These are phyloP conservation scores for Hybognathus amarus DNA, from an alignment of 2,797 vertebrate genomes.

Conservation along the genomic window DNA sequence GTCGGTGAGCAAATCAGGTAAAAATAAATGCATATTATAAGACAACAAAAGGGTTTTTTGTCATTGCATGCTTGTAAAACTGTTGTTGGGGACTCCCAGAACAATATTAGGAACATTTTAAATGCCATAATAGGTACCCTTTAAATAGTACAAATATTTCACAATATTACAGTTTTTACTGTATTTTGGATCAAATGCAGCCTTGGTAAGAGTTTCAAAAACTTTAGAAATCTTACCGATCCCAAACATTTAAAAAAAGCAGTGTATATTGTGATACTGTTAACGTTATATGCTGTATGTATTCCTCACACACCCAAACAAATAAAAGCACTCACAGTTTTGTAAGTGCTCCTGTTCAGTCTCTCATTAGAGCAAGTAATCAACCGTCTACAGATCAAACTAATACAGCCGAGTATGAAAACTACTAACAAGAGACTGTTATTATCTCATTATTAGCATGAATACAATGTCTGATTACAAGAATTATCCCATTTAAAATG, in stretches of 20 bases:
- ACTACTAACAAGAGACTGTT: slow-evolving; percentile 42
- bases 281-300: not conserved
- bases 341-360: slow-evolving; percentile 17
- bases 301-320: not conserved
- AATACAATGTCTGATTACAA: slow-evolving; percentile 57
- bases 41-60: no score
- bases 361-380: slow-evolving; percentile 40
- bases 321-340: not conserved
- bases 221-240: not conserved
- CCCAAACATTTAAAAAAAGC: not conserved
- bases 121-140: no score
- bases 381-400: slow-evolving; percentile 46
- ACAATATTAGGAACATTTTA: no score
- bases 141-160: no score
- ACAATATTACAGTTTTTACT: no score
- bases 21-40: no score
- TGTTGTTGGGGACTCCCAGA: no score
- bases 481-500: slow-evolving; percentile 52
- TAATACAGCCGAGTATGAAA: slow-evolving; percentile 21
- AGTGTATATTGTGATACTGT: not conserved
- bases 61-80: no score
- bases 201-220: not conserved
- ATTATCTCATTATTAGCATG: slow-evolving; percentile 58
- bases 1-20: no score
- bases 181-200: not conserved